A percentile compares a stretch with the other conserved stretches of the same genome.
Conservation (phyloP, 2,888 invertebrate species). For the Ectemnius cavifrons region DNA sequence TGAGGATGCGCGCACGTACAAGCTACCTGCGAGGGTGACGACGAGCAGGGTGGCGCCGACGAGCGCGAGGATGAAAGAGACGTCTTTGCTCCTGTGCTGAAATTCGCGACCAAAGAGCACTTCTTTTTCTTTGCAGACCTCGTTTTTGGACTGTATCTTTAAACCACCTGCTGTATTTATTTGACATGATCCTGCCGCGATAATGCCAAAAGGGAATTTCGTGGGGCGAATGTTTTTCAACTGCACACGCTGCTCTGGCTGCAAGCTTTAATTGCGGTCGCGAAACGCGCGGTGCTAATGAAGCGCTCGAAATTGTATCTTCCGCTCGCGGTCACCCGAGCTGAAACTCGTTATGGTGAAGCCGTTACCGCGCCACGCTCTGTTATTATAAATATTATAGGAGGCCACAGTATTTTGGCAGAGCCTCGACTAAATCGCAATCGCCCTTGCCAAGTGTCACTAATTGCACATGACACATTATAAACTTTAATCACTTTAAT, state of each 20-base stretch:
- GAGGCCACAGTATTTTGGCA: constrained; percentile 26
- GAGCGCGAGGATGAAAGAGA: constrained; percentile 21
- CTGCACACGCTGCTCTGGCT: neutral
- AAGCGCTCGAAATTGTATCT: constrained; percentile 24
- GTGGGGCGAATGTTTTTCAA: neutral
- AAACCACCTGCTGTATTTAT: no score
- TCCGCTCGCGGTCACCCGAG: neutral
- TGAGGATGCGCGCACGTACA: constrained; percentile 61
- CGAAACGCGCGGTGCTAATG: constrained; percentile 1
- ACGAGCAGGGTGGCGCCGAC: constrained; percentile 36
- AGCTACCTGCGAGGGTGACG: constrained; percentile 50
- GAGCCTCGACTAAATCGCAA: constrained; percentile 50
- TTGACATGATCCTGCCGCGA: no score
- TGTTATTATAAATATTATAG: constrained; percentile 53
- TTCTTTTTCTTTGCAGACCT: constrained; percentile 33
- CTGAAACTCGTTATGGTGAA: constrained; percentile 33
- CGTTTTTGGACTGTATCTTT: no score
- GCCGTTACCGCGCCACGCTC: constrained; percentile 17
- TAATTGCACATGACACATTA: constrained; percentile 59
- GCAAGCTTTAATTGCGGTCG: constrained; percentile 15
- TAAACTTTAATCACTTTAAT: constrained; percentile 64
- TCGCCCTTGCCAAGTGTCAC: constrained; percentile 42
- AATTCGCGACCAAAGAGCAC: constrained; percentile 58
- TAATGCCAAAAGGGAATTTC: neutral
- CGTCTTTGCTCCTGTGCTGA: constrained; percentile 36